Percentiles rank a stretch among this genome's conserved stretches.
These are phyloP conservation scores for Epinotia demarniana DNA, from an alignment of 2,888 invertebrate species.

Conservation along the genomic window DNA sequence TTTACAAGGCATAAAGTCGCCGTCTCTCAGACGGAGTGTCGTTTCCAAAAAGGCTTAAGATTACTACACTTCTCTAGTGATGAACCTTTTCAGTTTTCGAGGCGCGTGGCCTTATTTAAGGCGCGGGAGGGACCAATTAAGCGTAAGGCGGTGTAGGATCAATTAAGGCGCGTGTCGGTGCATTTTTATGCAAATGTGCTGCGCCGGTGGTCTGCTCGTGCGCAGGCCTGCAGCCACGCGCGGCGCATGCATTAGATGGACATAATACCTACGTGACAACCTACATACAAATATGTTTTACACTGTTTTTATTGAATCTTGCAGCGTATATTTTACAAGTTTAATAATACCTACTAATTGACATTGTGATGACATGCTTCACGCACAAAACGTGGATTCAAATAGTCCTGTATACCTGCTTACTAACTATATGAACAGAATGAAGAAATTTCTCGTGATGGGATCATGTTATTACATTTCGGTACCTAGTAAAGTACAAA, in stretches of 20 bases:
- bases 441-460: too few relatives aligned
- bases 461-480: too few relatives aligned
- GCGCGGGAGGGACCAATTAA: conserved; percentile 38
- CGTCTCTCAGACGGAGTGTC: not conserved
- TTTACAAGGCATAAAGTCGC: conserved; percentile 12
- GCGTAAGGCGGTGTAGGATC: conserved; percentile 54
- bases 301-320: not conserved
- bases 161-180: conserved; percentile 77
- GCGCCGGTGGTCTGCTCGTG: conserved; percentile 63
- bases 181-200: conserved; percentile 78
- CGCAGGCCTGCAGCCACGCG: conserved; percentile 25
- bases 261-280: not conserved
- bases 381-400: too few relatives aligned
- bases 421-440: too few relatives aligned
- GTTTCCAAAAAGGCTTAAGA: conserved; percentile 5
- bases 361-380: too few relatives aligned
- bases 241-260: conserved; percentile 23
- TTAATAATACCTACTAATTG: too few relatives aligned
- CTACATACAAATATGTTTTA: not conserved
- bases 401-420: too few relatives aligned
- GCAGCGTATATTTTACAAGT: not conserved
- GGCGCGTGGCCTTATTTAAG: conserved; percentile 13
- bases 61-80: not conserved
- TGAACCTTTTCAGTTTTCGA: conserved; percentile 10
- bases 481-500: too few relatives aligned